Evolutionary conservation across 2,113 vertebrate species (phyloP), one percentile per base, ranked within the genome.

Genomic region (Arothron firmamentum): DNA sequence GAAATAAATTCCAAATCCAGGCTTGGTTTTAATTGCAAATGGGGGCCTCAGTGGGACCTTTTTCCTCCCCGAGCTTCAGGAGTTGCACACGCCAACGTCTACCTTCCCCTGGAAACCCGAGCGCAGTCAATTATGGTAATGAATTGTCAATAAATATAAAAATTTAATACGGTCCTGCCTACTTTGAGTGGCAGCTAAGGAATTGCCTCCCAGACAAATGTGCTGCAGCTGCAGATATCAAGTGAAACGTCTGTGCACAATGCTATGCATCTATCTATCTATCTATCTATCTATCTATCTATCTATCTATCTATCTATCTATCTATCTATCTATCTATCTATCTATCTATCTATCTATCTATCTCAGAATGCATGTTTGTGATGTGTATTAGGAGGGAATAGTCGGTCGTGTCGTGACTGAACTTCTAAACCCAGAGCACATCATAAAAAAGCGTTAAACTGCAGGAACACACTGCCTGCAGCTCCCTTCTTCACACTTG

Each of bases 81-180:
- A 93, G 92, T 89, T 90, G 69, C 82, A 78, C 89, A 60, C 75
- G 56, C 75, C 73, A 56, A 70, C 86, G 88, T 72, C 90, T 85
- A 88, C 90, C 90, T 92, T 92, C 89, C 91, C 89, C 91, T 85
- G 86, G 82, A 92, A 92, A 93, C 88, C 90, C 91, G 83, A 91
- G 89, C 82, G 87, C 93, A 95, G 94, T 99, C 96, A 98, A 96
- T 99, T 99, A 98, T 99, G 95, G 92, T 98, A 99, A 98, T 98
- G 94, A 98, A 95, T 95, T 96, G 95, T 98, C 96, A 97, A 97
- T 98, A 98, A 96, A 95, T 96, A 98, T 98, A 94, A 97, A 98
- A 98, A 94, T 95, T 94, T 97, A 92, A 99, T 98, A 94, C 88
- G 90, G 92, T 78, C 88, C 91, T 93, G 92, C 90, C 95, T 91